phyloP scores from a whole-genome alignment of 2,888 invertebrate genomes.

The Invenusta paracnida region DNA sequence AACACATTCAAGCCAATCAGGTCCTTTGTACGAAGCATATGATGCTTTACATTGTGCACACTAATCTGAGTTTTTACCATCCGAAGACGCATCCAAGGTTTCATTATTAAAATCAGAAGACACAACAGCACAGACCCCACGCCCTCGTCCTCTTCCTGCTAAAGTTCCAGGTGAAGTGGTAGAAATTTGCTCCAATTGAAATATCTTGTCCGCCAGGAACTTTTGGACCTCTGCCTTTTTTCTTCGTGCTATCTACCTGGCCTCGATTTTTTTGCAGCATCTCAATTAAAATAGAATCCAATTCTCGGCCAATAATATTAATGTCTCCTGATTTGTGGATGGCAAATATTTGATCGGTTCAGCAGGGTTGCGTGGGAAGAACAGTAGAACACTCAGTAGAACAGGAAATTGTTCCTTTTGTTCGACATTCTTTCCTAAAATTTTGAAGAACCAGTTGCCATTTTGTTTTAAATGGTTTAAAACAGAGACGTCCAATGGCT shows the following conservation, averaged over 20 bases:
- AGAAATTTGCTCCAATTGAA: not conserved
- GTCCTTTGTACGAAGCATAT: not conserved
- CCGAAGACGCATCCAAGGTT: not conserved
- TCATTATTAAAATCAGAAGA: not conserved
- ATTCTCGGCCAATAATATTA: not conserved
- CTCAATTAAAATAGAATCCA: not conserved
- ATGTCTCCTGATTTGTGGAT: not conserved
- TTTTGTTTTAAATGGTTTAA: constrained; percentile 11
- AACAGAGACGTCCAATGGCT: not conserved
- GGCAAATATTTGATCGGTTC: not conserved
- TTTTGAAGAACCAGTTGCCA: not conserved
- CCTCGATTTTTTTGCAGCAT: not conserved
- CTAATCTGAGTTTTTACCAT: not conserved
- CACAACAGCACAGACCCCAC: not conserved
- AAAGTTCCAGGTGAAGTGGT: not conserved
- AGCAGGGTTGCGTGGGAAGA: not conserved
- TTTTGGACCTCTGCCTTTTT: not conserved
- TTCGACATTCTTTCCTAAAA: constrained; percentile 14
- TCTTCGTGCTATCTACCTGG: not conserved
- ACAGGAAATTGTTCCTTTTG: constrained; percentile 17
- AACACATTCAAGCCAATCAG: not conserved
- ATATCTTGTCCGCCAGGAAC: not conserved
- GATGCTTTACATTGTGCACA: not conserved
- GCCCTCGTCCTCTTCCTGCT: not conserved
- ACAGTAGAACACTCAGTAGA: not conserved